Conservation (phyloP, 2,797 vertebrate species). For the Decapterus maruadsi region DNA sequence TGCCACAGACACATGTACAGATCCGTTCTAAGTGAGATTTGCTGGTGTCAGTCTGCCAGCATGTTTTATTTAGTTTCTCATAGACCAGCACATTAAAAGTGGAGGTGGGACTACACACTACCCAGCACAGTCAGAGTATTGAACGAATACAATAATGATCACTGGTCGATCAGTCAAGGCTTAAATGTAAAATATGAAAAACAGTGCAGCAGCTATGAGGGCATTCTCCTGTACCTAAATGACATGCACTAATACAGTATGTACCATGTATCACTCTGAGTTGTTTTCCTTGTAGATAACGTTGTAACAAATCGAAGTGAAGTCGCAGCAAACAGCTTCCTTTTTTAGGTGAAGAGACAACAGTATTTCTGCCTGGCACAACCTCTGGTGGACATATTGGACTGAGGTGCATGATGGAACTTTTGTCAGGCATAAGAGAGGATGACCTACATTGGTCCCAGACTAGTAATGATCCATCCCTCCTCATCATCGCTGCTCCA, state of each 20-base stretch:
- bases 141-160: no score
- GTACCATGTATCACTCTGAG: slow-evolving; percentile 3
- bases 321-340: not conserved
- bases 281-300: not conserved
- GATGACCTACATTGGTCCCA: slow-evolving; percentile 6
- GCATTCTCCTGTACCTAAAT: not conserved
- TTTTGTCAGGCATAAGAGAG: not conserved
- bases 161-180: no score
- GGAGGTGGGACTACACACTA: no score
- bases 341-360: not conserved
- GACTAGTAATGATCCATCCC: slow-evolving; percentile 3
- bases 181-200: not conserved
- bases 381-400: not conserved
- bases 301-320: not conserved
- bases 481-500: slow-evolving; percentile 16
- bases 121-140: no score
- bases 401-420: not conserved
- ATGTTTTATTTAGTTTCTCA: no score
- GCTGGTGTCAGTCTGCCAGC: no score
- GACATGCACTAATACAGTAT: no score
- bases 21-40: no score
- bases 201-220: not conserved
- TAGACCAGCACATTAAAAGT: no score
- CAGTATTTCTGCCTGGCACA: not conserved
- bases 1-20: no score